Evolutionary conservation across 2,797 vertebrate genomes (phyloP), one percentile per base, ranked within the genome.

Genomic region (Lagocephalus sceleratus): DNA sequence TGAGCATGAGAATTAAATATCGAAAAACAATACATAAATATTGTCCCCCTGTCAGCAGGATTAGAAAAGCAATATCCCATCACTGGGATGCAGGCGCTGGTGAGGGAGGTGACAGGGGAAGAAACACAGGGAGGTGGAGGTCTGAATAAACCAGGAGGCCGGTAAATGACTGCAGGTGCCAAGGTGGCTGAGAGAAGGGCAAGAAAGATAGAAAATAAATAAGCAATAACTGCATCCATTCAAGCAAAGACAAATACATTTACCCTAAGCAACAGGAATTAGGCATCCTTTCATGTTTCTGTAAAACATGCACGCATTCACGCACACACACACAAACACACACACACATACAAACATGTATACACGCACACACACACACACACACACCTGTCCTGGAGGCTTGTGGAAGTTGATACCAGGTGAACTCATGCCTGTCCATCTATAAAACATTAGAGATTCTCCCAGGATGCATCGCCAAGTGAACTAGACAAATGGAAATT

Each of bases 11-110:
- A 75, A 85, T 88, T 85, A 79, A 79, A 82, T 88, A 87, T 86
- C 79, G 81, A 87, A 87, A 90, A 87, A 86, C 79, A 87, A 86
- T 79, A 81, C 75, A 85, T 83, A 89, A 88, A 87, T 87, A 87
- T 86, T 83, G 76, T 85, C 83, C 26, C 75, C 69, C 68, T 78
- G 84, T 88, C 85, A 88, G 87, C 80, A 83, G 88, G 85, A 90
- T 90, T 91, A 89, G 72, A 88, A 90, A 91, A 89, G 83, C 90
- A 91, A 87, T 89, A 89, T 86, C 82, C 83, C 74, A 81, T 81
- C 54, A 51, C 64, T 47, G 62, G 74, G 65, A 66, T 68, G 60
- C 72, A 81, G 71, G 71, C 68, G 62, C 35, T 29, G 77, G 54
- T 74, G 23, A 42, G 66, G 25, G 53, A 48, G 56, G 46, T 20